A percentile compares a stretch with the other conserved stretches of the same genome.
Conservation (phyloP, 2,888 invertebrate genomes). For the Neria commutata region DNA sequence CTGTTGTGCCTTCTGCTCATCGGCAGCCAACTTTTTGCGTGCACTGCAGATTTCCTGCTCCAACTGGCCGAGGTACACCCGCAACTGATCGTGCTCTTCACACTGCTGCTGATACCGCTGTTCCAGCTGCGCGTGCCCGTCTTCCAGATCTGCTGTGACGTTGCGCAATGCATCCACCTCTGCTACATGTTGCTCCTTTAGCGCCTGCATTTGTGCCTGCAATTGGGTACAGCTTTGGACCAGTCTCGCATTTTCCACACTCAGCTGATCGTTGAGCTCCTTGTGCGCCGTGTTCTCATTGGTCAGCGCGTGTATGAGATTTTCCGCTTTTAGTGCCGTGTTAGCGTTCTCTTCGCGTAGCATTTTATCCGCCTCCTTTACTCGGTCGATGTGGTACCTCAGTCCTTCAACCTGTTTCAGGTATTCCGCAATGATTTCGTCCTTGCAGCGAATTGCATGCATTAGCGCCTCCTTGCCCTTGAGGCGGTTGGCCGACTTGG, state of each 20-base stretch:
- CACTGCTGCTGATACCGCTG: slow-evolving; percentile 37
- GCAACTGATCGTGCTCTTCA: slow-evolving; percentile 30
- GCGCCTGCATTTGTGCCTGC: slow-evolving; percentile 43
- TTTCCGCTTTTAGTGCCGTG: slow-evolving; percentile 47
- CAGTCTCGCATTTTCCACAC: slow-evolving; percentile 39
- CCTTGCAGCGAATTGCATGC: slow-evolving; percentile 66
- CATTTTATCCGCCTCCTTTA: slow-evolving; percentile 56
- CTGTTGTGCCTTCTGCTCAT: slow-evolving; percentile 42
- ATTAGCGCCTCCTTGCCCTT: slow-evolving; percentile 63
- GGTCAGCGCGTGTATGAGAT: slow-evolving; percentile 47
- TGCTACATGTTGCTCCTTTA: slow-evolving; percentile 44
- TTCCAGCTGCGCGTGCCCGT: slow-evolving; percentile 30
- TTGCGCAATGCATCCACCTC: slow-evolving; percentile 40
- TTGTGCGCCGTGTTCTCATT: slow-evolving; percentile 48
- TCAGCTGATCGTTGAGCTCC: slow-evolving; percentile 46
- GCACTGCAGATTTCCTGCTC: slow-evolving; percentile 44
- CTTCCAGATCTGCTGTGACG: slow-evolving; percentile 29
- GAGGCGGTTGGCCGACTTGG: slow-evolving; percentile 60
- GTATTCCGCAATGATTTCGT: slow-evolving; percentile 63
- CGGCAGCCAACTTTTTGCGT: slow-evolving; percentile 38
- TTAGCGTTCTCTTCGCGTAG: slow-evolving; percentile 48
- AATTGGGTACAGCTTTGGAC: slow-evolving; percentile 39
- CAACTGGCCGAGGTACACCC: slow-evolving; percentile 35
- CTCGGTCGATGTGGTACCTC: slow-evolving; percentile 60
- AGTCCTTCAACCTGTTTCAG: slow-evolving; percentile 64